Evolutionary conservation across 2,888 invertebrate species (phyloP).

Genomic region (Drosophila helvetica): DNA sequence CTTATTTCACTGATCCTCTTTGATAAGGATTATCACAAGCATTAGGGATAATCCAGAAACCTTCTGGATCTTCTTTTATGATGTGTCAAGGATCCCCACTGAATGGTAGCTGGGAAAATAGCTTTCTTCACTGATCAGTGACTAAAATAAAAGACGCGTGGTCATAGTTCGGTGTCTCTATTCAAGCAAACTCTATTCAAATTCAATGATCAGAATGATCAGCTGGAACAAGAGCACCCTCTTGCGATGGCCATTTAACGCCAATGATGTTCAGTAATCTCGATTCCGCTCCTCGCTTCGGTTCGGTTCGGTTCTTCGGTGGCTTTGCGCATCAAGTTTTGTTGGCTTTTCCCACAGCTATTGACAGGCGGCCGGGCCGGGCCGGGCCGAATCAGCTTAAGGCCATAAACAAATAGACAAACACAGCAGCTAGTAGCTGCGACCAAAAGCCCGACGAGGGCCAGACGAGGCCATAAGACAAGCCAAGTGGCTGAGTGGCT

Average conservation of each 20-base stretch:
- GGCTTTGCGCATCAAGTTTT: slow-evolving; percentile 60
- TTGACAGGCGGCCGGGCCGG: slow-evolving; percentile 64
- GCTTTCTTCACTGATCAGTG: neutral
- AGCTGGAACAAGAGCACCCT: slow-evolving; percentile 12
- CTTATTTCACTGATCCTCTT: no score
- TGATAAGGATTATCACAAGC: no score
- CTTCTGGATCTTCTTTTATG: neutral
- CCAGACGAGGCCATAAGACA: slow-evolving; percentile 1
- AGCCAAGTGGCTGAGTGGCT: slow-evolving; percentile 58
- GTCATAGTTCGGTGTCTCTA: neutral
- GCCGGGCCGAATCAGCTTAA: slow-evolving; percentile 61
- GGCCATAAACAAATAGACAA: slow-evolving; percentile 76
- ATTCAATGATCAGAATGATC: slow-evolving; percentile 8
- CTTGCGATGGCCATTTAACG: slow-evolving; percentile 30
- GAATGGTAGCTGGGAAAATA: no score
- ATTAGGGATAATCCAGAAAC: no score
- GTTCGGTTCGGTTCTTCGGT: no score
- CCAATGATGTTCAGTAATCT: slow-evolving; percentile 37
- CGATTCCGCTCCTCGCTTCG: slow-evolving; percentile 12
- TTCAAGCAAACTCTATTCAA: neutral
- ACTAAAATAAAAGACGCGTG: no score
- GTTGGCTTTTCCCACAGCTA: slow-evolving; percentile 76
- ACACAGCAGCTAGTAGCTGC: slow-evolving; percentile 49
- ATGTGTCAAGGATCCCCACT: neutral
- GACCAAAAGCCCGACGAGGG: slow-evolving; percentile 31